Evolutionary conservation across 2,797 vertebrate genomes (phyloP), one percentile per base, ranked within the genome.

Genomic region (Enteromius fasciolatus): DNA sequence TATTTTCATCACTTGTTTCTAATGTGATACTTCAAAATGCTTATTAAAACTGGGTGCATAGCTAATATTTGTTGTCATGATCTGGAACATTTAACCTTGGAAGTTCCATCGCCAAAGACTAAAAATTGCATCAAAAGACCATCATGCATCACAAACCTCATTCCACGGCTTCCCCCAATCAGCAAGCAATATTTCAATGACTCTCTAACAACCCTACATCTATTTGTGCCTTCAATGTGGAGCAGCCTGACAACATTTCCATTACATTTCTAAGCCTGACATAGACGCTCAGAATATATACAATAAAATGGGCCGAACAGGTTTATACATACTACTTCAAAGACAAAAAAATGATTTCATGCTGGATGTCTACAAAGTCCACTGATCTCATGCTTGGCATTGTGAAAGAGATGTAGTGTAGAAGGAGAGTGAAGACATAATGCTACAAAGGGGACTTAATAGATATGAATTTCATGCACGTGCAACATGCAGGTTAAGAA

Each of bases 71-170:
- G 57, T 67, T 31, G 36, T 41, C 15, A 57, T 23, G 14, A 41
- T 0, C 54, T n/a, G 17, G 8, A 46, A 63, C 41, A n/a, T 78
- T 14, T 59, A 41, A 59, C n/a, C 41, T 79, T 14, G 9, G 33
- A 54, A 44, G 20, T 59, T 23, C 18, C 61, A 48, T 80, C 1
- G 7, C 41, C 1, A 1, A 63, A 80, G 52, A 48, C 63, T 64
- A 68, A 33, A 83, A 14, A 59, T 5, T 44, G 50, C 84, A 77
- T 76, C 83, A 87, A 84, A 76, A 87, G 66, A 83, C 78, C 59
- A 82, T 76, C 93, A 94, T 94, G 94, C 92, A 88, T 78, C 54
- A 85, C 83, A 88, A 57, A 76, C 81, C 61, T 44, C 57, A 85
- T 74, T 87, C 83, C 75, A 54, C 67, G 41, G 86, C 89, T 89